Evolutionary conservation across 2,888 invertebrate genomes (phyloP).

Genomic region (Spilarctia lutea): DNA sequence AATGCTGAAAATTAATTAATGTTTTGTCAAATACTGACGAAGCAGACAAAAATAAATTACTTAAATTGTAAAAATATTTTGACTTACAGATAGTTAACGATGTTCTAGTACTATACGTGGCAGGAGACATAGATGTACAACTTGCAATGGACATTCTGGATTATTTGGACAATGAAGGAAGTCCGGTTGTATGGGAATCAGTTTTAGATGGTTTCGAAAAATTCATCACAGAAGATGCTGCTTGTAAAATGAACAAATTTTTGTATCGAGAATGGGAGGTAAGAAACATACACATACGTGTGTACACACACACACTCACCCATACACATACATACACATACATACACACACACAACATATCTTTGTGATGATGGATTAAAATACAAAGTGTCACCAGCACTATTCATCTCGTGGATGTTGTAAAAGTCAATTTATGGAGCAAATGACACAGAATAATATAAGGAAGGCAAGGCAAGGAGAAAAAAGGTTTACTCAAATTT

Average conservation of each 20-base stretch:
- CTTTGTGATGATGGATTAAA: too few relatives aligned
- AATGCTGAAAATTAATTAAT: neutral
- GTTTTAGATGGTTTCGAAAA: slow-evolving; percentile 70
- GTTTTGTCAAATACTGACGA: neutral
- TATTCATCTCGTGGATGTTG: too few relatives aligned
- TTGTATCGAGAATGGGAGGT: slow-evolving; percentile 79
- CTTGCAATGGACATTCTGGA: slow-evolving; percentile 69
- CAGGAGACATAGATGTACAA: slow-evolving; percentile 66
- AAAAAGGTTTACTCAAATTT: too few relatives aligned
- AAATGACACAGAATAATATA: too few relatives aligned
- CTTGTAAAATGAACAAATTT: slow-evolving; percentile 66
- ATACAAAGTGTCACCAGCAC: too few relatives aligned
- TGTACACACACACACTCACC: too few relatives aligned
- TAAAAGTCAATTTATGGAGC: too few relatives aligned
- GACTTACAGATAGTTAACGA: slow-evolving; percentile 78
- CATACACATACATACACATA: too few relatives aligned
- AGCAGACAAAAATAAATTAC: neutral
- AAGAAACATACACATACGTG: slow-evolving; percentile 5
- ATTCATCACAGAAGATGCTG: slow-evolving; percentile 64
- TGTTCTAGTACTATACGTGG: slow-evolving; percentile 74
- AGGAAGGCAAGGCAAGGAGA: too few relatives aligned
- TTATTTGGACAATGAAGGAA: slow-evolving; percentile 70
- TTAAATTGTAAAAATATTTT: neutral
- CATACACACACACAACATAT: too few relatives aligned
- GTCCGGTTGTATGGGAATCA: slow-evolving; percentile 73